Evolutionary conservation across 2,797 vertebrate species (phyloP).

Genomic region (Protosalanx chinensis): DNA sequence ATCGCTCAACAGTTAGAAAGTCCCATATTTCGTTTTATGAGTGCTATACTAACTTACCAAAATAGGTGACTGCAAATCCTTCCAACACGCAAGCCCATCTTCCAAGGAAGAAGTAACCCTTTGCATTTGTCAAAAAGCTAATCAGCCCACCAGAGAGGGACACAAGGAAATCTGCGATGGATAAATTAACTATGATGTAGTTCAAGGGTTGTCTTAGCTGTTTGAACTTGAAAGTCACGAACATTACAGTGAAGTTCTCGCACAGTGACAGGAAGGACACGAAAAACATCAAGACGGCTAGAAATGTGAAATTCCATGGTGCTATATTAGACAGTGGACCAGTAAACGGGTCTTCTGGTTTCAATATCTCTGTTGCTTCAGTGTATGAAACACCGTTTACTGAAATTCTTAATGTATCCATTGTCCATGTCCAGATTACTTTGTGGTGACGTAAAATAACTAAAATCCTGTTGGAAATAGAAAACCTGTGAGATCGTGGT

Average conservation of each 20-base stretch:
- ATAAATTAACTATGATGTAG: conserved; percentile 87
- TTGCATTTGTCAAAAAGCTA: conserved; percentile 84
- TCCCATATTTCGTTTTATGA: neutral
- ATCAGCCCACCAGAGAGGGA: conserved; percentile 83
- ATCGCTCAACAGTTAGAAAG: neutral
- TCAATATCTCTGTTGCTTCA: conserved; percentile 49
- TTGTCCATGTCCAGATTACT: conserved; percentile 51
- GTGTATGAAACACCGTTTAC: conserved; percentile 73
- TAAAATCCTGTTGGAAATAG: neutral
- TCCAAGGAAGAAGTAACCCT: conserved; percentile 88
- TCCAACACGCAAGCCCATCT: conserved; percentile 85
- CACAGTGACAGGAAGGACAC: conserved; percentile 81
- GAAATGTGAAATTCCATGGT: conserved; percentile 84
- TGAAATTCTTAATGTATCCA: conserved; percentile 67
- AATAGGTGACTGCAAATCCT: conserved; percentile 90
- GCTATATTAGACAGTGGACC: conserved; percentile 74
- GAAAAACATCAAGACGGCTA: conserved; percentile 83
- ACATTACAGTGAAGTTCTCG: conserved; percentile 88
- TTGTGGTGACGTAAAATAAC: neutral
- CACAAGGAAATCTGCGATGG: conserved; percentile 87
- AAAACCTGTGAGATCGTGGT: neutral
- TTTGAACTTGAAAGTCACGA: conserved; percentile 83
- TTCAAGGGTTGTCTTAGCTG: conserved; percentile 86
- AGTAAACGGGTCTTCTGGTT: conserved; percentile 71
- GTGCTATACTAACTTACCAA: conserved; percentile 77